Evolutionary conservation across 2,888 invertebrate genomes (phyloP), one percentile per base, ranked within the genome.

Genomic region (Spicauda simplicius): DNA sequence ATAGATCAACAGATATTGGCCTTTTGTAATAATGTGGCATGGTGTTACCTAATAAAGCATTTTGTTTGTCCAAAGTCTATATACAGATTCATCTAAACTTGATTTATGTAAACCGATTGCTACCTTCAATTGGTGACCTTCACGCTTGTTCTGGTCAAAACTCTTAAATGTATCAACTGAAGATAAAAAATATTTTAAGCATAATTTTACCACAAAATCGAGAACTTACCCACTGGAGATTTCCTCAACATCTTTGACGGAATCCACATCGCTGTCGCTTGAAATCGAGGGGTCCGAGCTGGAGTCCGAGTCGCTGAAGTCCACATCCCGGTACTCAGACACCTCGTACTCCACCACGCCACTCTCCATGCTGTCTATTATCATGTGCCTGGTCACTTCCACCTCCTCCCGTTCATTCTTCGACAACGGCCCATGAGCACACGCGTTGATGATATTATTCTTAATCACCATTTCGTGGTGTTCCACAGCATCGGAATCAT

Each of bases 401-500:
- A 80, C 84, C 63, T 87, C 88, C 71, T 85, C 85, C 58, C 77
- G 73, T 33, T 69, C 77, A 61, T 84, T 81, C 66, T 84, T 77
- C 64, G 87, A 83, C 74, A 90, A 70, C 5, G 93, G 93, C 5
- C 93, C 93, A 75, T 93, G 93, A 70, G 91, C 90, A 74, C 92
- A 92, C 48, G 93, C 93, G 72, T 93, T 93, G 73, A 93, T 93
- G 63, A 93, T 91, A 72, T 93, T 93, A 81, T 93, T 92, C 73
- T 92, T 93, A 69, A 92, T 79, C 69, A 93, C 93, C 92, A 93
- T 93, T 71, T 91, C 91, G 82, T 90, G 93, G 30, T 90, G 79
- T 74, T 91, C 91, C 37, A 83, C 79, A 3, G 86, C 81, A 69
- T 92, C 92, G 3, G 88, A 90, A 73, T 91, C 88, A 65, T 87